Percentiles rank a stretch among this genome's conserved stretches.
Evolutionary conservation across 1,140 invertebrate species (phyloP).

Genomic region (Pararge aegeria): DNA sequence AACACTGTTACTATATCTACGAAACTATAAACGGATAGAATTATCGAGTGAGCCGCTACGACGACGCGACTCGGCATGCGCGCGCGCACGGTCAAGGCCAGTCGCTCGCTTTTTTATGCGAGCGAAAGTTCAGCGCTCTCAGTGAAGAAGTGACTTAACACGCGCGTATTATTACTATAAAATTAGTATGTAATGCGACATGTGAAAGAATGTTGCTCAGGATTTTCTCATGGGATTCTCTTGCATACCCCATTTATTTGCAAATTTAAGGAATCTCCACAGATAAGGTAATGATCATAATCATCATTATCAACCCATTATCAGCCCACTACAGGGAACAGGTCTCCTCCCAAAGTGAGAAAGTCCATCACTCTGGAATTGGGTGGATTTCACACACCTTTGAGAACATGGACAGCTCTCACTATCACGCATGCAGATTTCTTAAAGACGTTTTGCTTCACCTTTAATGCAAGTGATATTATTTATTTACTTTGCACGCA

Average conservation of each 20-base stretch:
- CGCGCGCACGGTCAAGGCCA: conserved; percentile 53
- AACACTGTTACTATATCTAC: background rate
- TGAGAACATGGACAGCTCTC: no score
- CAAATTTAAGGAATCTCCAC: no score
- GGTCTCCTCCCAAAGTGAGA: no score
- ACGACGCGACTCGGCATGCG: conserved; percentile 27
- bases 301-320: no score
- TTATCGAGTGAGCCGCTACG: conserved; percentile 13
- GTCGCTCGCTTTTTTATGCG: conserved; percentile 48
- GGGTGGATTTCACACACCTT: no score
- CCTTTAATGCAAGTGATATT: no score
- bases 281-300: background rate
- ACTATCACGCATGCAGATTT: no score
- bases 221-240: background rate
- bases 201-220: conserved; percentile 5
- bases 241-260: no score
- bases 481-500: no score
- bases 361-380: no score
- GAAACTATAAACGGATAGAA: conserved; percentile 6
- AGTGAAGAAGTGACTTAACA: conserved; percentile 38
- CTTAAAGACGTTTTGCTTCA: no score
- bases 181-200: conserved; percentile 6
- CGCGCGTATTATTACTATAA: conserved; percentile 13
- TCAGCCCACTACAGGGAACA: no score
- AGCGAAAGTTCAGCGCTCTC: conserved; percentile 56